Conservation (phyloP, 1,140 invertebrate genomes). For the Zelostemma sp. region DNA sequence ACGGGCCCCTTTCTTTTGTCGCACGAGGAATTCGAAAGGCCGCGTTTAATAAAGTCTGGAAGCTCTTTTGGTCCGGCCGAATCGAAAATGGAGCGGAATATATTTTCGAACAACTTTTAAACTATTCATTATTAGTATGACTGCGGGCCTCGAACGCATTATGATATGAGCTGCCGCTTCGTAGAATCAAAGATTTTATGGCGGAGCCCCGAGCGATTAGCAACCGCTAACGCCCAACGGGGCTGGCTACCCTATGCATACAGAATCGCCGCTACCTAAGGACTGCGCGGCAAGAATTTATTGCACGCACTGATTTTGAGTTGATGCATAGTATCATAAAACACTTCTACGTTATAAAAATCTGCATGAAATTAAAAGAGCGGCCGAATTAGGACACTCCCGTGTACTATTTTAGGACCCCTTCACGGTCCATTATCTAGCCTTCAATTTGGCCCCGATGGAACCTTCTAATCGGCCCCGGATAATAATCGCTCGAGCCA, state of each 20-base stretch:
- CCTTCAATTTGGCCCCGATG: too few relatives aligned
- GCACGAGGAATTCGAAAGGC: too few relatives aligned
- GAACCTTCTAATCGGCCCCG: too few relatives aligned
- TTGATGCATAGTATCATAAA: constrained; percentile 34
- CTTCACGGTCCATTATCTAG: background rate
- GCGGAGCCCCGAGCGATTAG: constrained; percentile 57
- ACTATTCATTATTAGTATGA: constrained; percentile 34
- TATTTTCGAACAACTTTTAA: constrained; percentile 22
- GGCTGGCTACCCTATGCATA: constrained; percentile 67
- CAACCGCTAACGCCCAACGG: constrained; percentile 53
- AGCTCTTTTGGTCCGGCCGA: constrained; percentile 45
- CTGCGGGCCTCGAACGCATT: constrained; percentile 43
- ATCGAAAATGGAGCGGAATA: too few relatives aligned
- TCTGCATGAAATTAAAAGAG: constrained; percentile 30
- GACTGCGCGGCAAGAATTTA: constrained; percentile 63
- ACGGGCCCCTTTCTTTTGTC: too few relatives aligned
- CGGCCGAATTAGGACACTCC: background rate
- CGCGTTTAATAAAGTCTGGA: too few relatives aligned
- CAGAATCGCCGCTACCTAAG: constrained; percentile 65
- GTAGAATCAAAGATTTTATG: constrained; percentile 63
- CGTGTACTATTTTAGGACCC: background rate
- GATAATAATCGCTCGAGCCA: too few relatives aligned
- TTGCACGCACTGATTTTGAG: constrained; percentile 64
- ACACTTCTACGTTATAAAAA: constrained; percentile 16
- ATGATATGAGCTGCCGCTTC: constrained; percentile 55